Conservation (phyloP, 2,888 invertebrate species). For the Doris montereyensis region DNA sequence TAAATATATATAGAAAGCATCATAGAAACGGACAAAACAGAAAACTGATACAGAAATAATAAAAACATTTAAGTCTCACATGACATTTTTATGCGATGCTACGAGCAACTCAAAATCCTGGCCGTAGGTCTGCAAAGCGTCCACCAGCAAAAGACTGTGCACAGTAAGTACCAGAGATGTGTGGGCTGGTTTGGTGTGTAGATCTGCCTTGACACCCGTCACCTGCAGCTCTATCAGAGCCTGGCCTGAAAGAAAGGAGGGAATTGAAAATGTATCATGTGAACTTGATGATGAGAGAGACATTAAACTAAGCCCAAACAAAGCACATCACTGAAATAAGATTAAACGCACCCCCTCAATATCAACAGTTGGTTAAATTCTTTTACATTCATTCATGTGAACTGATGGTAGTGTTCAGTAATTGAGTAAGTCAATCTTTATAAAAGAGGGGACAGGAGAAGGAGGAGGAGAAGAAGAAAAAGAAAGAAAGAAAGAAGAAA, state of each 20-base stretch:
- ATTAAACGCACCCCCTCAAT: no score
- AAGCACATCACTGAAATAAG: no score
- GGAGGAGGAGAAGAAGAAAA: not conserved
- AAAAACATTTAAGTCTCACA: constrained; percentile 33
- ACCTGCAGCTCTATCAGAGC: constrained; percentile 95
- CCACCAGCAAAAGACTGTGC: constrained; percentile 91
- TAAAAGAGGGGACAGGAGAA: not conserved
- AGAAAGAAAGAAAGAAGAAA: not conserved
- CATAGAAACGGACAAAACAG: no score
- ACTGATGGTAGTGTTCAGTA: no score
- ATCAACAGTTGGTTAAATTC: no score
- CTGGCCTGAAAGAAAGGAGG: constrained; percentile 77
- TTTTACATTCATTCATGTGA: no score
- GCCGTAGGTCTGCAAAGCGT: constrained; percentile 95
- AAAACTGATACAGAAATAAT: no score
- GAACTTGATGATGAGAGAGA: not conserved
- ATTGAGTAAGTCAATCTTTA: no score
- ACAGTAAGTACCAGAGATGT: constrained; percentile 87
- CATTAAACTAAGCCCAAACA: no score
- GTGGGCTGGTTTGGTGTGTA: constrained; percentile 83
- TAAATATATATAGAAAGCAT: no score
- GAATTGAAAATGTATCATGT: no score
- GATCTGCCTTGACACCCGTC: constrained; percentile 85
- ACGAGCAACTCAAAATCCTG: constrained; percentile 94
- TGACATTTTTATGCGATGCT: constrained; percentile 93